Conservation (phyloP, 2,888 invertebrate species). For the Platypus cylindrus region DNA sequence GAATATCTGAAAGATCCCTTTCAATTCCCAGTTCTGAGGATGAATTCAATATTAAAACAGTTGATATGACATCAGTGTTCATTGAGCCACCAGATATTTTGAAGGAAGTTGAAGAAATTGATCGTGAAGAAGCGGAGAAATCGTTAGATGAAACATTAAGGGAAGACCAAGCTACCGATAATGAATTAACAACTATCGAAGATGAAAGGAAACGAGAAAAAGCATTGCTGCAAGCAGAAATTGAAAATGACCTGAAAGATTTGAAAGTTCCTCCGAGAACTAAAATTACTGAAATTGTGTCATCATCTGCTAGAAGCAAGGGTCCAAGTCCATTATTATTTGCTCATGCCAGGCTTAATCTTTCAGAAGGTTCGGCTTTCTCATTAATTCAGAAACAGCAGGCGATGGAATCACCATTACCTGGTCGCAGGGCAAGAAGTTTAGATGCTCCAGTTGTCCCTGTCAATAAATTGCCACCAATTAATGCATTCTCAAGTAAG, state of each 20-base stretch:
- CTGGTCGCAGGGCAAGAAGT: constrained; percentile 68
- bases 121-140: constrained; percentile 27
- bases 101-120: constrained; percentile 27
- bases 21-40: constrained; percentile 67
- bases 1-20: constrained; percentile 62
- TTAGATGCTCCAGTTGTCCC: constrained; percentile 75
- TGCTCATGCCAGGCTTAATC: constrained; percentile 64
- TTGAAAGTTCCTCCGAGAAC: constrained; percentile 36
- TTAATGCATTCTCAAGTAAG: constrained; percentile 78
- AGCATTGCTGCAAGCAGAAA: constrained; percentile 29
- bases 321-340: constrained; percentile 69
- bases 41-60: constrained; percentile 47
- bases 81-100: constrained; percentile 25
- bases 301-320: constrained; percentile 55
- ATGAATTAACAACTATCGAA: constrained; percentile 21
- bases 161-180: constrained; percentile 22
- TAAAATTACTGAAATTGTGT: constrained; percentile 52
- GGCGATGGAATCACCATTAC: constrained; percentile 60
- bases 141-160: constrained; percentile 30
- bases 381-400: constrained; percentile 62
- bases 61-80: constrained; percentile 38
- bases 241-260: constrained; percentile 32
- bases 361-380: constrained; percentile 74
- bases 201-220: constrained; percentile 30
- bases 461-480: constrained; percentile 62